These are phyloP conservation scores for Mormoops blainvillei DNA, from an alignment of 2,113 vertebrate species.

Conservation along the genomic window DNA sequence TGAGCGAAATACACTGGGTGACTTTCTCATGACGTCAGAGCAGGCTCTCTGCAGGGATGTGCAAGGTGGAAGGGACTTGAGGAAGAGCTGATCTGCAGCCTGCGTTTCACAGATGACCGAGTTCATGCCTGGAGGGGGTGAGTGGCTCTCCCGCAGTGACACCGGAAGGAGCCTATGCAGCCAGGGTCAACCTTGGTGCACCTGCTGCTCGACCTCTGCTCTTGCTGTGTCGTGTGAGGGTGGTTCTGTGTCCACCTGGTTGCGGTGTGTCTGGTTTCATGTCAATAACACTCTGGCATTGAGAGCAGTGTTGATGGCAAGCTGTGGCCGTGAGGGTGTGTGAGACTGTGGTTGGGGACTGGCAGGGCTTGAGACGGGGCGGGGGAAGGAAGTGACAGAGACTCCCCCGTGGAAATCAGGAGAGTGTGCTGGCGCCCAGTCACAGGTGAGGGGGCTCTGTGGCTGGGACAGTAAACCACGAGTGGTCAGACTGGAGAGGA, in stretches of 20 bases:
- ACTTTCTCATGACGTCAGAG: neutral
- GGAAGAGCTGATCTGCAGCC: neutral
- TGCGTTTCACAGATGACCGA: neutral
- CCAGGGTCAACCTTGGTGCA: rapidly evolving
- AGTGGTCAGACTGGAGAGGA: neutral
- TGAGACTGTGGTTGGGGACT: neutral
- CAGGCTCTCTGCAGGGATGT: neutral
- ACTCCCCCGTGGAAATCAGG: neutral
- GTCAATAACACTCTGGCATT: neutral
- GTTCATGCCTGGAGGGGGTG: neutral
- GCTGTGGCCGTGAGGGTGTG: rapidly evolving
- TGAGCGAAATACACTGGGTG: rapidly evolving
- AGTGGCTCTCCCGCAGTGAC: neutral
- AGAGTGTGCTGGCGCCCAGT: neutral
- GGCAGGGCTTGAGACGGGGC: no score
- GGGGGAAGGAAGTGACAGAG: neutral
- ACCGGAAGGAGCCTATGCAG: neutral
- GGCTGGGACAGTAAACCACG: neutral
- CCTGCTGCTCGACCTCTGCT: neutral
- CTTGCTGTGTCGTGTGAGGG: neutral
- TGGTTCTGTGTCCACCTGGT: neutral
- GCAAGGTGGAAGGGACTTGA: neutral
- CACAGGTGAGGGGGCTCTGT: neutral
- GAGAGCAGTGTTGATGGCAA: neutral
- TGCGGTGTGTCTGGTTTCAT: neutral